Evolutionary conservation across 2,113 vertebrate species (phyloP), one percentile per base, ranked within the genome.

Genomic region (Dasyornis broadbenti): DNA sequence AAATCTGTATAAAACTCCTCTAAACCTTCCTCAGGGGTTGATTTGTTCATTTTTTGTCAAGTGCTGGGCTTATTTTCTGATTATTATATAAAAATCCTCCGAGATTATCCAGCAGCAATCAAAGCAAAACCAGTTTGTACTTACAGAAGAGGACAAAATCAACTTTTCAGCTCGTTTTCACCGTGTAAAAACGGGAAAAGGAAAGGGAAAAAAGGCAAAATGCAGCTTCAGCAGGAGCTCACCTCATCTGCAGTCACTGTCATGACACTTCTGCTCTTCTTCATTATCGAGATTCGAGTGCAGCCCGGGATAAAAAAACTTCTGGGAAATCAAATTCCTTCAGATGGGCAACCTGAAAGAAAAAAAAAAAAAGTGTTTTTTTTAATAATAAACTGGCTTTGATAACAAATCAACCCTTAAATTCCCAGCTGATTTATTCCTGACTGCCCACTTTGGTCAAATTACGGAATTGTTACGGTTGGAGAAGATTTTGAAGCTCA

Each of bases 181-280:
- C 8, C 6, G 23, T 0, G 4, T 11, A 13, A 14, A 40, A 24
- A 60, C 35, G 3, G 20, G 45, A 26, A 45, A 44, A 52, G 6
- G 35, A 30, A 37, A 44, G 35, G 11, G 28, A 28, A 82, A 42
- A 3, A n/a, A 15, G 15, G 39, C 5, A 42, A 57, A 88, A 33
- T 2, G 9, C 40, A 82, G 3, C 15, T 78, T 50, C 31, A 23
- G 18, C 35, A 79, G 61, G 93, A 79, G 95, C 98, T 98, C 96
- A 99, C 99, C 56, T 99, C 98, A 65, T 98, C 98, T 33, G 98
- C 98, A 15, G 98, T 97, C 76, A 98, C 98, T 12, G 98, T 93
- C 96, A 99, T 98, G 75, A 98, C 98, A 94, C 99, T 99, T 94
- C 98, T 98, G 98, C 99, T 99, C 92, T 99, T 99, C 98, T 98